Percentiles rank a stretch among this genome's conserved stretches.
These are phyloP conservation scores for Pediacus dermestoides DNA, from an alignment of 2,888 invertebrate species.

Conservation along the genomic window DNA sequence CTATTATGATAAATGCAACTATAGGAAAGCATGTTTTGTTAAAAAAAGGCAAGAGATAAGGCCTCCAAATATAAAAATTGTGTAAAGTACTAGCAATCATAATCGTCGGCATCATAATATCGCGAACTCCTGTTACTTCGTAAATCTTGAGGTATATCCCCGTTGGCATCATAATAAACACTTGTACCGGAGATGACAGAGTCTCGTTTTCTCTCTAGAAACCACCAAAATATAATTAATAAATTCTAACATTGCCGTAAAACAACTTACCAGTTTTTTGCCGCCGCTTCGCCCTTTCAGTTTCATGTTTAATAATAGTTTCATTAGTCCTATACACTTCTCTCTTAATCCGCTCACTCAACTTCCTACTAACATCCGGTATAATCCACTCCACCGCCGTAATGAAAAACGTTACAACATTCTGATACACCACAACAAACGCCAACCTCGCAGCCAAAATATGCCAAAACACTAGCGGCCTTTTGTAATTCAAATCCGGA, in stretches of 20 bases:
- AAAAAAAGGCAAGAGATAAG: slow-evolving; percentile 7
- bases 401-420: slow-evolving; percentile 69
- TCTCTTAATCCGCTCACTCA: slow-evolving; percentile 67
- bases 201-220: slow-evolving; percentile 33
- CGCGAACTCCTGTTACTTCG: slow-evolving; percentile 21
- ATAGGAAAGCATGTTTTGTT: too few species aligned
- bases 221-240: slow-evolving; percentile 4
- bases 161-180: slow-evolving; percentile 36
- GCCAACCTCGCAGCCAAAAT: slow-evolving; percentile 68
- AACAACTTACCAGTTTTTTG: slow-evolving; percentile 21
- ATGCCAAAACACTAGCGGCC: slow-evolving; percentile 70
- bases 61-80: slow-evolving; percentile 6
- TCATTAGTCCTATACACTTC: slow-evolving; percentile 72
- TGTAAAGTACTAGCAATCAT: slow-evolving; percentile 8
- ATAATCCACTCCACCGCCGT: slow-evolving; percentile 72
- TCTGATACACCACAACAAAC: slow-evolving; percentile 77
- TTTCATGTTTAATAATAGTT: slow-evolving; percentile 68
- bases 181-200: slow-evolving; percentile 30
- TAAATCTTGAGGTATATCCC: slow-evolving; percentile 23
- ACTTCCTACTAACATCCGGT: slow-evolving; percentile 69
- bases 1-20: too few species aligned
- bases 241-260: too few species aligned
- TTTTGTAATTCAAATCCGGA: slow-evolving; percentile 53
- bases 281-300: slow-evolving; percentile 50
- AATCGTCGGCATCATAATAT: slow-evolving; percentile 27